A percentile compares a stretch with the other conserved stretches of the same genome.
Evolutionary conservation across 2,888 invertebrate species (phyloP).

Genomic region (Platycnemis pennipes): DNA sequence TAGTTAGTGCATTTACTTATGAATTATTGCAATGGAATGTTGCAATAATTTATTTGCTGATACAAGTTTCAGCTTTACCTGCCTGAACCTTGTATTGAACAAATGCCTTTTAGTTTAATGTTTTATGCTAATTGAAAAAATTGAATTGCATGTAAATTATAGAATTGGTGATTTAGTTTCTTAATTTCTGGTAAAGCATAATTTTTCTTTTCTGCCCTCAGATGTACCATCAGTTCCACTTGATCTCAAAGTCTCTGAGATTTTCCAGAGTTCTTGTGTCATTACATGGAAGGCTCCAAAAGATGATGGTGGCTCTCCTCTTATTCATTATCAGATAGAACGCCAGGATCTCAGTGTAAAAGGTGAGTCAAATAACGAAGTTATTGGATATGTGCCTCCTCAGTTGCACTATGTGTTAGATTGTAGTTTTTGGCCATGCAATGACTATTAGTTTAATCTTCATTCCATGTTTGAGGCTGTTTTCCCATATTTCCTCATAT

Average conservation of each 20-base stretch:
- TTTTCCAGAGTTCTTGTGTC: constrained; percentile 93
- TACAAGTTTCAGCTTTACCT: too few species aligned
- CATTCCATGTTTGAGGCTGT: constrained; percentile 75
- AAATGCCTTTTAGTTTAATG: too few species aligned
- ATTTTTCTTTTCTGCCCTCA: constrained; percentile 73
- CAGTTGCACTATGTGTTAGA: background rate
- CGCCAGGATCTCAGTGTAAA: constrained; percentile 83
- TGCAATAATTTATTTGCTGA: too few species aligned
- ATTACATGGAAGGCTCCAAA: constrained; percentile 92
- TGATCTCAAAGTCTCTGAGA: constrained; percentile 91
- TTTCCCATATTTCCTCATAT: constrained; percentile 73
- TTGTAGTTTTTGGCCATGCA: background rate
- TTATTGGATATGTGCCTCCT: background rate
- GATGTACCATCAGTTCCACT: constrained; percentile 93
- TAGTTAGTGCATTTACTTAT: too few species aligned
- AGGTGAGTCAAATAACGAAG: constrained; percentile 74
- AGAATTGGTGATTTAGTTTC: background rate
- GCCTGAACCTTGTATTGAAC: too few species aligned
- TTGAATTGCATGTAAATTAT: too few species aligned
- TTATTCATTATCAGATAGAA: constrained; percentile 94
- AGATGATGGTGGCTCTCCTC: constrained; percentile 93
- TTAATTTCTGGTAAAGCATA: background rate
- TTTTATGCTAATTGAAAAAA: too few species aligned
- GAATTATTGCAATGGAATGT: too few species aligned
- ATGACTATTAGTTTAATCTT: background rate